These are phyloP conservation scores for Streptopelia turtur DNA, from an alignment of 2,797 vertebrate species.

Conservation along the genomic window DNA sequence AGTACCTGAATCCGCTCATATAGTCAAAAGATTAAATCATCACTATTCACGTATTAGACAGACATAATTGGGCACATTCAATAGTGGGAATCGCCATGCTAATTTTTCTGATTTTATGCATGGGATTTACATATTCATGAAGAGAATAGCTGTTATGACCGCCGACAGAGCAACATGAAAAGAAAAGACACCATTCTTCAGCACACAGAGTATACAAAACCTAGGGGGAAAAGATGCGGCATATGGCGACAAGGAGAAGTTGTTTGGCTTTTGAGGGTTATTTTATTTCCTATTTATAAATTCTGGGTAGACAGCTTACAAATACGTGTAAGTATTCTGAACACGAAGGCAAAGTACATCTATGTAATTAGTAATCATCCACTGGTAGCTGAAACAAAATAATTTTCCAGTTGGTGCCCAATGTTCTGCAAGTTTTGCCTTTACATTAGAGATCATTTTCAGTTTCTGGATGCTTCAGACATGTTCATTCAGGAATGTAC, in stretches of 20 bases:
- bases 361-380: conserved; percentile 24
- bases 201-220: conserved; percentile 56
- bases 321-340: conserved; percentile 50
- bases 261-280: conserved; percentile 45
- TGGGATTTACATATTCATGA: conserved; percentile 83
- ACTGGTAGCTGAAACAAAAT: conserved; percentile 34
- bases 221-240: conserved; percentile 58
- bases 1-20: conserved; percentile 46
- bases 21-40: conserved; percentile 68
- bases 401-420: conserved; percentile 35
- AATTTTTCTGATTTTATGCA: conserved; percentile 78
- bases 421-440: conserved; percentile 42
- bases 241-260: conserved; percentile 59
- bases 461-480: not conserved
- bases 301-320: conserved; percentile 47
- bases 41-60: conserved; percentile 62
- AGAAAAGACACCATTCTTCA: conserved; percentile 69
- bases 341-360: conserved; percentile 33
- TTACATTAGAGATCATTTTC: not conserved
- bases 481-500: not conserved
- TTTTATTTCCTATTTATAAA: conserved; percentile 65
- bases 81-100: conserved; percentile 62
- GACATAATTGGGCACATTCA: conserved; percentile 58
- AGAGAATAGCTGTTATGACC: conserved; percentile 76
- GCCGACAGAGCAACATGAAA: conserved; percentile 70